Percentiles rank a stretch among this genome's conserved stretches.
Conservation (phyloP, 2,113 vertebrate genomes). For the Boulengeromyrus knoepffleri region DNA sequence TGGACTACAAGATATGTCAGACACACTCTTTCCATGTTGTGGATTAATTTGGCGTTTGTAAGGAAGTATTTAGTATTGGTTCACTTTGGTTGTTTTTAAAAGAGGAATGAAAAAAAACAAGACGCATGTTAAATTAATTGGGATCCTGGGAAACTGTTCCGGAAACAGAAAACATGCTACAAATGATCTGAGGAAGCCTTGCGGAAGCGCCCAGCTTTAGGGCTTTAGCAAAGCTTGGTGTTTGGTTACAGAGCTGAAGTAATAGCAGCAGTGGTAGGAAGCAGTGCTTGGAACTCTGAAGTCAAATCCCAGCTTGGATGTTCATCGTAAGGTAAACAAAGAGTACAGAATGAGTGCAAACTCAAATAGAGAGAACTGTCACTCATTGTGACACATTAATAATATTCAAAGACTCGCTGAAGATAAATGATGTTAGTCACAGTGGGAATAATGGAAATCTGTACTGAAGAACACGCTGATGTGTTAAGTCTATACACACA, state of each 20-base stretch:
- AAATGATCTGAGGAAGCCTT: slow-evolving; percentile 23
- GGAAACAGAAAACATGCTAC: slow-evolving; percentile 47
- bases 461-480: background rate
- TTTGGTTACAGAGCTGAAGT: background rate
- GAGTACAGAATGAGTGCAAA: background rate
- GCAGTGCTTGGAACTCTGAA: background rate
- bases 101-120: slow-evolving; percentile 37
- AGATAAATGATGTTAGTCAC: background rate
- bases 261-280: background rate
- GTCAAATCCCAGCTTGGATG: background rate
- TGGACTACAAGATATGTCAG: background rate
- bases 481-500: background rate
- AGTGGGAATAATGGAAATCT: background rate
- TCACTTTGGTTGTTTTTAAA: slow-evolving; percentile 53
- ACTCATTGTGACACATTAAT: background rate
- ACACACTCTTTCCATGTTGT: background rate
- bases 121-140: slow-evolving; percentile 56
- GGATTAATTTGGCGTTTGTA: background rate
- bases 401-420: background rate
- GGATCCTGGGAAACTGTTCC: slow-evolving; percentile 27
- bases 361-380: background rate
- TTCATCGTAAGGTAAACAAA: background rate
- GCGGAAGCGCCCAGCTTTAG: slow-evolving; percentile 35
- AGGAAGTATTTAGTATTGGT: slow-evolving; percentile 15
- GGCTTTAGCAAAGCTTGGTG: slow-evolving; percentile 6